Conservation (phyloP, 1,140 invertebrate species). For the Hycleus phaleratus region DNA sequence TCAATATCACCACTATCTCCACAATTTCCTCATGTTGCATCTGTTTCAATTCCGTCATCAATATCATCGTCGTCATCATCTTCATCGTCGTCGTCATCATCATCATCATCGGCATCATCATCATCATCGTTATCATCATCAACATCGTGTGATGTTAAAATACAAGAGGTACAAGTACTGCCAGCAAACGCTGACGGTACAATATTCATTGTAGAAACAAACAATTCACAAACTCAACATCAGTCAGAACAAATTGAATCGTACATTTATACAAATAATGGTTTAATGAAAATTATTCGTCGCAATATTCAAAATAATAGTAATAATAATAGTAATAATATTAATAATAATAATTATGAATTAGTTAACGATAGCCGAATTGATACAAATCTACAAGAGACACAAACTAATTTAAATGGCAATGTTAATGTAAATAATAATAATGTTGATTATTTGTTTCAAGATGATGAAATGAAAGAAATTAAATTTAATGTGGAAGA, state of each 20-base stretch:
- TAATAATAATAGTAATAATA: not conserved
- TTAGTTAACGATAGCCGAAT: constrained; percentile 4
- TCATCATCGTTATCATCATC: constrained; percentile 2
- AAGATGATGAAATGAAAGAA: too few species aligned
- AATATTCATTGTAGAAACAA: constrained; percentile 36
- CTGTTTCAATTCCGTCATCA: not conserved
- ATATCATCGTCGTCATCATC: not conserved
- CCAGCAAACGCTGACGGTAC: constrained; percentile 36
- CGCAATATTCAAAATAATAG: constrained; percentile 2
- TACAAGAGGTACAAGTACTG: constrained; percentile 35
- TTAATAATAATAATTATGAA: not conserved
- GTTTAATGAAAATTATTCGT: constrained; percentile 22
- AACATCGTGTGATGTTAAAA: constrained; percentile 6
- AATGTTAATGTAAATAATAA: too few species aligned
- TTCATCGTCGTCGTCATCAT: not conserved
- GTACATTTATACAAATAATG: constrained; percentile 30
- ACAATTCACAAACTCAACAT: constrained; percentile 16
- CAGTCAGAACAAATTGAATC: constrained; percentile 26
- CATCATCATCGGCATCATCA: not conserved
- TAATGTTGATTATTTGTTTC: too few species aligned
- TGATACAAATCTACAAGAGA: not conserved
- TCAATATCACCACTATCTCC: not conserved
- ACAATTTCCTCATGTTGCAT: too few species aligned
- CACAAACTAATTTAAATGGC: too few species aligned
- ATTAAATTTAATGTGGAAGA: too few species aligned